phyloP scores from a whole-genome alignment of 1,140 invertebrate species.

The Nasonia longicornis region DNA sequence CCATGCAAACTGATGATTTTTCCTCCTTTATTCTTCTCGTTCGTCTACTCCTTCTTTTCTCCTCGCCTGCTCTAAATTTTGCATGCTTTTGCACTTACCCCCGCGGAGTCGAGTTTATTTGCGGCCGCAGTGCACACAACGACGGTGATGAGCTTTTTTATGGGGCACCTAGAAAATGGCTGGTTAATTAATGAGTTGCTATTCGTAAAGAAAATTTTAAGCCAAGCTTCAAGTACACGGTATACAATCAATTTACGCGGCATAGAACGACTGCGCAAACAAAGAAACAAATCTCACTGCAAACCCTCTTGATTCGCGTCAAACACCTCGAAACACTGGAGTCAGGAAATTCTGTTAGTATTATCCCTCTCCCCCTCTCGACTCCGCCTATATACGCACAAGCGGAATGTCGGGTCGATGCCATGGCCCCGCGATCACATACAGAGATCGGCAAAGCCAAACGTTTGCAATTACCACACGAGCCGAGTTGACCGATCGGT shows the following conservation, averaged over 20 bases:
- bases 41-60: slow-evolving; percentile 3
- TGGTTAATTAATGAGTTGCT: too few species aligned
- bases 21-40: slow-evolving; percentile 36
- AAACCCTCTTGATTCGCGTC: neutral
- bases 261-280: too few species aligned
- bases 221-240: too few species aligned
- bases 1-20: slow-evolving; percentile 50
- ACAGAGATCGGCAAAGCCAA: slow-evolving; percentile 12
- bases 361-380: neutral
- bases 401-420: neutral
- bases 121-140: too few species aligned
- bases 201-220: too few species aligned
- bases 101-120: neutral
- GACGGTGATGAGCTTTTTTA: too few species aligned
- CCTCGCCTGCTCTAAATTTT: slow-evolving; percentile 14
- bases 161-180: too few species aligned
- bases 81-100: slow-evolving; percentile 29
- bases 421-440: neutral
- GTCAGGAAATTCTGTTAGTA: neutral
- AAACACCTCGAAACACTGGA: neutral
- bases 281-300: neutral
- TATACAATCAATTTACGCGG: too few species aligned
- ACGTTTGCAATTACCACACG: slow-evolving; percentile 22
- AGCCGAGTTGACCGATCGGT: neutral
- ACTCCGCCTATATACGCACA: neutral